phyloP scores from a whole-genome alignment of 1,140 invertebrate species.

The Dendrolimus punctatus region DNA sequence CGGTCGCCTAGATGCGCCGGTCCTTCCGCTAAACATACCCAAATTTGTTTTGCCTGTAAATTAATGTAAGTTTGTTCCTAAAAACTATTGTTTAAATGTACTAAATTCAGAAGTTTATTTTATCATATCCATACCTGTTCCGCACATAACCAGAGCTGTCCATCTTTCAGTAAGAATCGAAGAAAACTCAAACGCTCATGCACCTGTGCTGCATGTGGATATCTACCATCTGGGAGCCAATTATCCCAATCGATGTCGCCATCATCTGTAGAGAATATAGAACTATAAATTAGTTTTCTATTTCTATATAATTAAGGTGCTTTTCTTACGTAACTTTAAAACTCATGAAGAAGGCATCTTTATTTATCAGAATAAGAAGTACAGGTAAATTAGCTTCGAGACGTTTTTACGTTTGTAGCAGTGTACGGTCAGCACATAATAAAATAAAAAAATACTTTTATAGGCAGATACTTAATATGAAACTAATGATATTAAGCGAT shows the following conservation, averaged over 20 bases:
- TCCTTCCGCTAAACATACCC: conserved; percentile 95
- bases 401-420: no score
- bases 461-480: no score
- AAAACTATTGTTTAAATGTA: background rate
- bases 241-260: conserved; percentile 85
- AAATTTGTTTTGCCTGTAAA: conserved; percentile 91
- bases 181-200: conserved; percentile 96
- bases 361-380: no score
- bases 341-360: no score
- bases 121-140: conserved; percentile 77
- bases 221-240: conserved; percentile 90
- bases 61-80: conserved; percentile 3
- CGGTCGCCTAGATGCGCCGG: conserved; percentile 93
- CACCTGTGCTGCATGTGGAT: conserved; percentile 94
- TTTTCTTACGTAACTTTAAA: no score
- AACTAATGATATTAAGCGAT: no score
- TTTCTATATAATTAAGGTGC: background rate
- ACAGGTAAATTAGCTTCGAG: no score
- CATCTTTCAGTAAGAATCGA: conserved; percentile 92
- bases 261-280: conserved; percentile 57
- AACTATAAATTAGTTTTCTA: background rate
- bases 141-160: conserved; percentile 95
- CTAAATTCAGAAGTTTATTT: background rate
- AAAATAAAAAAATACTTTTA: no score
- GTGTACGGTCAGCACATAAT: no score